Evolutionary conservation across 2,113 vertebrate species (phyloP).

Genomic region (Elephas maximus): DNA sequence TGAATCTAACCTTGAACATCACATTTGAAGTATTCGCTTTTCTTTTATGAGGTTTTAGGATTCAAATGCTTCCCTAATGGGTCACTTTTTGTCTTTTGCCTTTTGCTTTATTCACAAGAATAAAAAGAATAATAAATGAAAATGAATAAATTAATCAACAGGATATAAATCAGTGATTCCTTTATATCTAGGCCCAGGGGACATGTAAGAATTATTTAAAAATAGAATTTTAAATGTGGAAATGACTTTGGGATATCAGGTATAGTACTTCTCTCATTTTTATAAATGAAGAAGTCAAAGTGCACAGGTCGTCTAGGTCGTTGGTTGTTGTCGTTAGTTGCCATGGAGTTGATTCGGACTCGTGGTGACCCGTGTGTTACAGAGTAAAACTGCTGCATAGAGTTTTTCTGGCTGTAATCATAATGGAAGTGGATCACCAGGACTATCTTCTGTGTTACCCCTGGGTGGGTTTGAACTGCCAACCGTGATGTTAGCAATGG

Average conservation of each 20-base stretch:
- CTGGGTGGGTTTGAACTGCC: background rate
- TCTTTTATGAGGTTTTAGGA: constrained; percentile 5
- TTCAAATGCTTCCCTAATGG: constrained; percentile 19
- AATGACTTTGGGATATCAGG: background rate
- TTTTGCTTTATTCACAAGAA: background rate
- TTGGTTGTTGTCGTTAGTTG: background rate
- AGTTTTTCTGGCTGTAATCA: background rate
- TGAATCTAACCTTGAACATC: background rate
- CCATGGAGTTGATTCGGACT: background rate
- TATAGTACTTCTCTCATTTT: background rate
- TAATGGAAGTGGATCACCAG: background rate
- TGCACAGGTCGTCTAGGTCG: background rate
- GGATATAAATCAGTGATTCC: background rate
- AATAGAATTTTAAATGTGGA: background rate
- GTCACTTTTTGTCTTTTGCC: constrained; percentile 8
- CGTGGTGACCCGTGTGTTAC: background rate
- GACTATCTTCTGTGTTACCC: background rate
- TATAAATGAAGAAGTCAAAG: background rate
- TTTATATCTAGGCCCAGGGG: background rate
- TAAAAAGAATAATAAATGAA: constrained; percentile 38
- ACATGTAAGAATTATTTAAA: background rate
- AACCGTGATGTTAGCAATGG: background rate
- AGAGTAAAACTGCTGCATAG: too few species aligned
- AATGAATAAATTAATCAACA: background rate
- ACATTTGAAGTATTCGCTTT: background rate